Evolutionary conservation across 2,888 invertebrate genomes (phyloP).

Genomic region (Acronicta alni): DNA sequence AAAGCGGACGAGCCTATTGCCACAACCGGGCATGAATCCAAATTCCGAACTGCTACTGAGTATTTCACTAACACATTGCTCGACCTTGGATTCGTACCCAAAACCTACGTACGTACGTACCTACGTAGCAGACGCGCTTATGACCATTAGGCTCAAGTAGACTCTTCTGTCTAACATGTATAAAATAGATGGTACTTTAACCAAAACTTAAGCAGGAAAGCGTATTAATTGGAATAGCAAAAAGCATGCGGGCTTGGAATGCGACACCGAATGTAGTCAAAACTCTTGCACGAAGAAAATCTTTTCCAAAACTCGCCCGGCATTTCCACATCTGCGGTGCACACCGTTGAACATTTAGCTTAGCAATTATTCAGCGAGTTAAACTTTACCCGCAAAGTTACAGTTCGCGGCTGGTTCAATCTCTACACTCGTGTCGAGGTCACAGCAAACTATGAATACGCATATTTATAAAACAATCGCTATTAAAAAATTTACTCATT

Average conservation of each 20-base stretch:
- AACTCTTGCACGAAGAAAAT: slow-evolving; percentile 43
- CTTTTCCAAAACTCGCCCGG: slow-evolving; percentile 48
- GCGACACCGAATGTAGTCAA: slow-evolving; percentile 10
- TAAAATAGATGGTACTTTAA: not conserved
- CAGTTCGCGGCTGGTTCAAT: slow-evolving; percentile 58
- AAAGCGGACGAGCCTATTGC: too few species aligned
- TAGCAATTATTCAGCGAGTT: slow-evolving; percentile 73
- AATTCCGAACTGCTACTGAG: too few species aligned
- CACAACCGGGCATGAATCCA: too few species aligned
- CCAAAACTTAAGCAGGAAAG: slow-evolving; percentile 3
- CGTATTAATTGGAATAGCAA: slow-evolving; percentile 11
- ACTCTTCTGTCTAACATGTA: too few species aligned
- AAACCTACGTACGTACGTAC: too few species aligned
- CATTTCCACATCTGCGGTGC: slow-evolving; percentile 57
- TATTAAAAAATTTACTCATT: slow-evolving; percentile 11
- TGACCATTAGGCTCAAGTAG: too few species aligned
- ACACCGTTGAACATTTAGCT: slow-evolving; percentile 63
- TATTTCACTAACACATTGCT: too few species aligned
- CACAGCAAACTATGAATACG: slow-evolving; percentile 53
- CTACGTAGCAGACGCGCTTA: too few species aligned
- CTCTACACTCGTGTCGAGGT: slow-evolving; percentile 55
- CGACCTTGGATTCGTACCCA: too few species aligned
- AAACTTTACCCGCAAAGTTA: slow-evolving; percentile 69
- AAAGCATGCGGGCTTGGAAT: slow-evolving; percentile 17
- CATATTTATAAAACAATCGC: slow-evolving; percentile 19